These are phyloP conservation scores for Drosophila punjabiensis DNA, from an alignment of 1,140 invertebrate species.

Conservation along the genomic window DNA sequence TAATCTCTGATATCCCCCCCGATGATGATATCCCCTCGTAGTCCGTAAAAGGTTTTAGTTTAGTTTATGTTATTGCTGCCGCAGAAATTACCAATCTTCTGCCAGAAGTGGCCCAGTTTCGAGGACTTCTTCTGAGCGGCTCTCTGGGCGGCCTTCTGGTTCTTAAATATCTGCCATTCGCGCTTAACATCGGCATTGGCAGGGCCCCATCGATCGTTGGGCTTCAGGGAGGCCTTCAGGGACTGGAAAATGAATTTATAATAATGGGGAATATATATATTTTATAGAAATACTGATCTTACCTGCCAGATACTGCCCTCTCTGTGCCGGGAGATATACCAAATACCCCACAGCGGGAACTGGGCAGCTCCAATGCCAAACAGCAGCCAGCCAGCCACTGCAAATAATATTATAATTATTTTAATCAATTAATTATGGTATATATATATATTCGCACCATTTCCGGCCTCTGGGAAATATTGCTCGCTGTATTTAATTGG, in stretches of 20 bases:
- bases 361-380: slow-evolving; percentile 86
- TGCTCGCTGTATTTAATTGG: slow-evolving; percentile 86
- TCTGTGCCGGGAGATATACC: slow-evolving; percentile 56
- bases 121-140: slow-evolving; percentile 32
- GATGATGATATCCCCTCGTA: slow-evolving; percentile 14
- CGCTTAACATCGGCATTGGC: slow-evolving; percentile 85
- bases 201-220: slow-evolving; percentile 88
- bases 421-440: background rate
- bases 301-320: slow-evolving; percentile 78
- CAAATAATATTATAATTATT: background rate
- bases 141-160: slow-evolving; percentile 70
- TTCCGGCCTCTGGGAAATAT: slow-evolving; percentile 85
- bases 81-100: slow-evolving; percentile 66
- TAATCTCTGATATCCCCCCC: slow-evolving; percentile 44
- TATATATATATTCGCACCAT: slow-evolving; percentile 56
- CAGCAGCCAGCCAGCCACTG: slow-evolving; percentile 86
- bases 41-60: background rate
- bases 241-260: slow-evolving; percentile 83
- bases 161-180: slow-evolving; percentile 87
- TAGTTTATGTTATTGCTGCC: slow-evolving; percentile 56
- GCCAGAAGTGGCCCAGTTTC: slow-evolving; percentile 72
- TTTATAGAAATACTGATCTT: background rate
- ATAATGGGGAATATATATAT: slow-evolving; percentile 32
- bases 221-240: slow-evolving; percentile 85
- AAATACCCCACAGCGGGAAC: slow-evolving; percentile 86